A percentile compares a stretch with the other conserved stretches of the same genome.
Evolutionary conservation across 2,797 vertebrate genomes (phyloP).

Genomic region (Scomberomorus guttatus): DNA sequence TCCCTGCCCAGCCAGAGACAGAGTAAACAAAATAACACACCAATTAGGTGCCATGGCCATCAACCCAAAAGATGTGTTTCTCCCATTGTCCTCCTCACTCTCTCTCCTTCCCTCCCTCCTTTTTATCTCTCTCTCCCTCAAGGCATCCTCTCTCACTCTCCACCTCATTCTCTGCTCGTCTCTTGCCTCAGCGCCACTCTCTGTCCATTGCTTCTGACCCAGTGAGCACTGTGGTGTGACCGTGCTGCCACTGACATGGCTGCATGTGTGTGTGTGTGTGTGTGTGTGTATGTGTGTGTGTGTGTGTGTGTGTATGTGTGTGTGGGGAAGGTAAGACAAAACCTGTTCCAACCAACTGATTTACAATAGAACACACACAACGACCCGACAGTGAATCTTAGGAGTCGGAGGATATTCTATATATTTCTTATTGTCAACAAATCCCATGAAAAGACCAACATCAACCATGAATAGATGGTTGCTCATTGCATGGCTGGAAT

Average conservation of each 20-base stretch:
- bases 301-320: constrained; percentile 22
- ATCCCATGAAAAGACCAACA: too few species aligned
- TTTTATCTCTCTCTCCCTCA: constrained; percentile 37
- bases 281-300: constrained; percentile 29
- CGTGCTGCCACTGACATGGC: constrained; percentile 27
- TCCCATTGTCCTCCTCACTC: constrained; percentile 14
- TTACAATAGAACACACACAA: not conserved
- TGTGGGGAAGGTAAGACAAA: constrained; percentile 12
- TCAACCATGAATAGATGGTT: not conserved
- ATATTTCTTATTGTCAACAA: too few species aligned
- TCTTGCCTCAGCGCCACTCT: constrained; percentile 74
- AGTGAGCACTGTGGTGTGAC: constrained; percentile 67
- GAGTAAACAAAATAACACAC: constrained; percentile 64
- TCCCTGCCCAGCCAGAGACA: constrained; percentile 18
- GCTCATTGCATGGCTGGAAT: too few species aligned
- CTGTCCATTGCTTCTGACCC: constrained; percentile 77
- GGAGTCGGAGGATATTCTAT: not conserved
- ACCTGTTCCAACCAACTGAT: constrained; percentile 14
- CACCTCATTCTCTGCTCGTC: constrained; percentile 39
- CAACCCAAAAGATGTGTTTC: constrained; percentile 21
- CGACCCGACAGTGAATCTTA: not conserved
- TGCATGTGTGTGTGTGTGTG: constrained; percentile 24
- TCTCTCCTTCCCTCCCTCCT: constrained; percentile 19
- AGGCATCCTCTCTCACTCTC: constrained; percentile 59
- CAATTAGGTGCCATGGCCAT: constrained; percentile 50